phyloP scores from a whole-genome alignment of 2,113 vertebrate genomes.

The Riparia riparia region DNA sequence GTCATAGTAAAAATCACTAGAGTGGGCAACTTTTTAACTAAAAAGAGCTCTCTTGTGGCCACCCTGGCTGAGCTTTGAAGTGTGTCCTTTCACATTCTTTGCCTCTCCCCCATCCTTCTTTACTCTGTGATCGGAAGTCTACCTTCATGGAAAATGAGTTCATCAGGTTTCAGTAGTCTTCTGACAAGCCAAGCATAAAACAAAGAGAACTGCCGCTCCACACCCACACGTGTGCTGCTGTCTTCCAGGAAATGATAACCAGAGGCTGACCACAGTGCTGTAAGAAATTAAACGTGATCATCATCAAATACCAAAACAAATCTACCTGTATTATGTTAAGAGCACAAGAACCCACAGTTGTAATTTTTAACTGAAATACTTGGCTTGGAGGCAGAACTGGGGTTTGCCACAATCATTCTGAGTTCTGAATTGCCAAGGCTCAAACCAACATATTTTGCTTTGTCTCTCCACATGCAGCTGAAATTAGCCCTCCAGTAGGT shows the following conservation, averaged over 20 bases:
- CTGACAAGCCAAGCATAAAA: conserved; percentile 1
- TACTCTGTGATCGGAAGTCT: neutral
- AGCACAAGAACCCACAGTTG: neutral
- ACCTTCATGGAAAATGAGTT: neutral
- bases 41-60: neutral
- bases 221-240: rapidly evolving
- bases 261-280: neutral
- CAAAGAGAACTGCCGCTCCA: rapidly evolving
- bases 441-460: neutral
- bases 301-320: conserved; percentile 20
- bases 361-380: conserved; percentile 33
- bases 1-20: neutral
- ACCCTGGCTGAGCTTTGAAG: neutral
- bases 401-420: neutral
- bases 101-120: neutral
- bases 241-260: neutral
- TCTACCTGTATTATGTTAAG: conserved; percentile 6
- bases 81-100: neutral
- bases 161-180: neutral
- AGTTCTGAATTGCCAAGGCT: neutral
- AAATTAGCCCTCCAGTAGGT: neutral
- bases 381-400: neutral
- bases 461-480: neutral
- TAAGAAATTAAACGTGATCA: neutral
- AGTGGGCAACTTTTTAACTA: neutral